These are phyloP conservation scores for Rhinogobius similis DNA, from an alignment of 2,113 vertebrate genomes.

Conservation along the genomic window DNA sequence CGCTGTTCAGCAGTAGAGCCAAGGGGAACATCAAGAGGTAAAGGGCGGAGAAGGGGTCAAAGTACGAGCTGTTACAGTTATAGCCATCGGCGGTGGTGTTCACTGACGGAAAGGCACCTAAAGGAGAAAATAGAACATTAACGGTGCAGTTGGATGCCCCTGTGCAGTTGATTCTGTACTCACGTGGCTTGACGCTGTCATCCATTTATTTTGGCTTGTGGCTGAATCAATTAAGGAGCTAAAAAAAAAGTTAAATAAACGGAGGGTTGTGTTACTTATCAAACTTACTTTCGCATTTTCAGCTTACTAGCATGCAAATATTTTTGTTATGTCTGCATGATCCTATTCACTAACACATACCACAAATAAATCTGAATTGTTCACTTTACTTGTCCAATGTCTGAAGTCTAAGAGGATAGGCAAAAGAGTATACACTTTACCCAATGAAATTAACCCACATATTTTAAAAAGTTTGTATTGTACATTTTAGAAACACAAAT, in stretches of 20 bases:
- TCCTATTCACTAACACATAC: neutral
- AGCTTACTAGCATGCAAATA: neutral
- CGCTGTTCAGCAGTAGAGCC: conserved; percentile 57
- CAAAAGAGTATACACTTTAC: neutral
- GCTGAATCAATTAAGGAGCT: neutral
- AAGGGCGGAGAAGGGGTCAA: conserved; percentile 26
- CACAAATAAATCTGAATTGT: neutral
- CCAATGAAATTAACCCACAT: neutral
- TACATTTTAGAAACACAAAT: neutral
- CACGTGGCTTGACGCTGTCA: conserved; percentile 6
- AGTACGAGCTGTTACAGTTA: neutral
- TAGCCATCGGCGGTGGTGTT: neutral
- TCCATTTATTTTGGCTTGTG: neutral
- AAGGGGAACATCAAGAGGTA: conserved; percentile 51
- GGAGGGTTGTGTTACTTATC: neutral
- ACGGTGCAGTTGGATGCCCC: neutral
- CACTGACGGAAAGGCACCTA: conserved; percentile 20
- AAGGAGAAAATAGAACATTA: neutral
- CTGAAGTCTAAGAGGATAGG: neutral
- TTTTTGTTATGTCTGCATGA: neutral
- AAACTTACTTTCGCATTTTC: neutral
- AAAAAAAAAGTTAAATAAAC: neutral
- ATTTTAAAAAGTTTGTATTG: neutral
- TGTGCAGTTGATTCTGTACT: neutral
- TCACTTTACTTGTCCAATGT: neutral